Conservation (phyloP, 2,113 vertebrate species). For the Microcebus jonahi region DNA sequence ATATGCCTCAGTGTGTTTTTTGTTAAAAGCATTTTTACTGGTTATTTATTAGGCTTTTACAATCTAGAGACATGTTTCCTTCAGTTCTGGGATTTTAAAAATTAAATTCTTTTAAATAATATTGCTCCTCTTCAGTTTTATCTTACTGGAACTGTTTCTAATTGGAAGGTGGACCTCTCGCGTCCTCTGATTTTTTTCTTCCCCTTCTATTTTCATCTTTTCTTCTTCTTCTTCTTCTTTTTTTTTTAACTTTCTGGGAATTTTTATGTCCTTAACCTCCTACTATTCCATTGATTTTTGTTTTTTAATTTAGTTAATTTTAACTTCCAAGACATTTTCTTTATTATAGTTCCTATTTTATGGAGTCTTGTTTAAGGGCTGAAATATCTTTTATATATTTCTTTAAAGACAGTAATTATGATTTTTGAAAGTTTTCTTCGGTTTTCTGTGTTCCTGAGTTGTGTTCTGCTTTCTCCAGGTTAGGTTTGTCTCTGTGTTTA, state of each 20-base stretch:
- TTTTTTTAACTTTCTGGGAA: neutral
- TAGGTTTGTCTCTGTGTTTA: neutral
- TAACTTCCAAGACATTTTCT: neutral
- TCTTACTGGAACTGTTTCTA: neutral
- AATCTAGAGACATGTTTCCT: neutral
- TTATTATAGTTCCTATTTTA: neutral
- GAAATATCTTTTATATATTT: neutral
- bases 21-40: conserved; percentile 32
- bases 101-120: neutral
- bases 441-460: neutral
- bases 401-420: neutral
- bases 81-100: neutral
- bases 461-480: neutral
- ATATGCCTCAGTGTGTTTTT: neutral
- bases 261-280: neutral
- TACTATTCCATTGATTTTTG: neutral
- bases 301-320: neutral
- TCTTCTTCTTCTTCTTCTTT: neutral
- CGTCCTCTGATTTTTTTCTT: neutral
- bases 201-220: neutral
- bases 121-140: neutral
- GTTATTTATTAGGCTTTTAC: neutral
- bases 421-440: neutral
- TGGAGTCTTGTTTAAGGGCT: neutral
- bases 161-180: neutral